Evolutionary conservation across 2,113 vertebrate species (phyloP).

Genomic region (Nymphicus hollandicus): DNA sequence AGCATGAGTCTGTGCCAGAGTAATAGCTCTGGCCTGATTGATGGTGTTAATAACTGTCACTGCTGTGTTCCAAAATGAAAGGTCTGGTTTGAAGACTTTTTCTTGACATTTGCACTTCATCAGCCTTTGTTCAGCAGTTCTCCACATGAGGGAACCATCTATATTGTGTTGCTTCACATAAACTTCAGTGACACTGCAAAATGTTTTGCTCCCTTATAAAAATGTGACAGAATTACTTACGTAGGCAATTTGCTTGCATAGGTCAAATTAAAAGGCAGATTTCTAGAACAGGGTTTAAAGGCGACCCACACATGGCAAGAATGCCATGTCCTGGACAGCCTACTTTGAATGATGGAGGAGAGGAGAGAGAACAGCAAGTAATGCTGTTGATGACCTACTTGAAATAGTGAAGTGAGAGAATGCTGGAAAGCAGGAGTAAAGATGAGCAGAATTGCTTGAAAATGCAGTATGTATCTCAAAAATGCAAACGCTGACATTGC

Average conservation of each 20-base stretch:
- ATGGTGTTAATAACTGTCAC: constrained; percentile 67
- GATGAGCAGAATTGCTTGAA: neutral
- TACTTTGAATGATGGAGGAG: neutral
- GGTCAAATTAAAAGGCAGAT: constrained; percentile 29
- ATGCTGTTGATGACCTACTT: neutral
- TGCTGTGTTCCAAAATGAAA: constrained; percentile 34
- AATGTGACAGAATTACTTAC: constrained; percentile 1
- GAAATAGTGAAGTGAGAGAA: neutral
- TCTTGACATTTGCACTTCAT: constrained; percentile 61
- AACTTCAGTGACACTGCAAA: constrained; percentile 27
- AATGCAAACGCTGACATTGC: neutral
- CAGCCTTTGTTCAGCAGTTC: constrained; percentile 62
- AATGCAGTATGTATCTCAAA: neutral
- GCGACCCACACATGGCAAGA: neutral
- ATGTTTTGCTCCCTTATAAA: constrained; percentile 11
- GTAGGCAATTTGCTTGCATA: neutral
- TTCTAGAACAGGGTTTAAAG: neutral
- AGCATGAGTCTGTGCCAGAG: constrained; percentile 10
- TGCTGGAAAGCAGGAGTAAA: neutral
- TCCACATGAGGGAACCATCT: constrained; percentile 21
- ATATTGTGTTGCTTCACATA: constrained; percentile 36
- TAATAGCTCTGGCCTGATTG: constrained; percentile 37
- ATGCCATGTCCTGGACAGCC: neutral
- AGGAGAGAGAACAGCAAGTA: neutral
- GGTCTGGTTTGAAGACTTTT: constrained; percentile 59